A percentile compares a stretch with the other conserved stretches of the same genome.
These are phyloP conservation scores for Endotricha flammealis DNA, from an alignment of 2,888 invertebrate genomes.

Conservation along the genomic window DNA sequence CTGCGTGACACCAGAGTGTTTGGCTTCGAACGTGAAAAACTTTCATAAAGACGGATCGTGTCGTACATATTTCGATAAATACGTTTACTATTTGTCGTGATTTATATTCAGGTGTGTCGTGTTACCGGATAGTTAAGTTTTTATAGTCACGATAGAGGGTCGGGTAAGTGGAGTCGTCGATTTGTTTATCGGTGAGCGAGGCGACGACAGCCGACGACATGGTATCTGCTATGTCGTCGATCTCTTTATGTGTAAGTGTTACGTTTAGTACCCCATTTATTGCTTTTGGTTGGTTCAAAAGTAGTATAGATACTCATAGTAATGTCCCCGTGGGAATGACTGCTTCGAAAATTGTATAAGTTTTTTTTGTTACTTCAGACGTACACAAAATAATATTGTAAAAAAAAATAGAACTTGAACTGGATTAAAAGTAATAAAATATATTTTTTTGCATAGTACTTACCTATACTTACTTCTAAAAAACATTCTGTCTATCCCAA, in stretches of 20 bases:
- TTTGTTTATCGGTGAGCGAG: constrained; percentile 65
- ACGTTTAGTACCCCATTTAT: constrained; percentile 67
- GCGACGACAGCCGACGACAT: constrained; percentile 64
- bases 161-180: constrained; percentile 57
- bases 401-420: too few species aligned
- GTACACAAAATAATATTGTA: too few species aligned
- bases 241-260: constrained; percentile 69
- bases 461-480: too few species aligned
- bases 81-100: constrained; percentile 55
- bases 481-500: too few species aligned
- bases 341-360: neutral
- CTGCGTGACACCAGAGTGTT: constrained; percentile 45
- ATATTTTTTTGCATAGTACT: too few species aligned
- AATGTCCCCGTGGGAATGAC: constrained; percentile 28
- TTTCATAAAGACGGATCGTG: constrained; percentile 57
- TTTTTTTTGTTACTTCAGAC: too few species aligned
- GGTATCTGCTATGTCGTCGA: constrained; percentile 62
- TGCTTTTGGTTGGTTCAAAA: constrained; percentile 53
- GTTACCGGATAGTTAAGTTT: constrained; percentile 72
- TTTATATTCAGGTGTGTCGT: constrained; percentile 70
- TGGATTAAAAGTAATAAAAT: too few species aligned
- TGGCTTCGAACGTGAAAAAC: constrained; percentile 41
- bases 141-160: constrained; percentile 67
- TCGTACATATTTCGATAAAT: constrained; percentile 67
- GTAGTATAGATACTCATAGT: constrained; percentile 15